Percentiles rank a stretch among this genome's conserved stretches.
Conservation (phyloP, 2,888 invertebrate genomes). For the Lasiommata megera region DNA sequence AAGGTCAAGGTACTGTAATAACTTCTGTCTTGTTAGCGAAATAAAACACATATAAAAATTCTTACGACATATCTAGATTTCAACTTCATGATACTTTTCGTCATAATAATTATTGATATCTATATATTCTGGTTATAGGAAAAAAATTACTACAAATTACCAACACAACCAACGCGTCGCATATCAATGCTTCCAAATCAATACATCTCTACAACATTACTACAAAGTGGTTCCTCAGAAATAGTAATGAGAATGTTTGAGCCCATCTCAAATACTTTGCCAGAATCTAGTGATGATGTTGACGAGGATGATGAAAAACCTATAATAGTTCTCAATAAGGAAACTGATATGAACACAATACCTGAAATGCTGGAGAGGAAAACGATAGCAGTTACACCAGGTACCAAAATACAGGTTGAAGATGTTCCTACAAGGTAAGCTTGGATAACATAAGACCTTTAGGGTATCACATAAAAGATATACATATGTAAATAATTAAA, state of each 20-base stretch:
- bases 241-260: constrained; percentile 50
- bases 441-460: too few relatives aligned
- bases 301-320: constrained; percentile 21
- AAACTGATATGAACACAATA: background rate
- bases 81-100: too few relatives aligned
- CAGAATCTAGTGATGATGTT: constrained; percentile 15
- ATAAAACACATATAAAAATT: too few relatives aligned
- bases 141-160: constrained; percentile 27
- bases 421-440: constrained; percentile 31
- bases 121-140: constrained; percentile 17
- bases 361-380: constrained; percentile 27
- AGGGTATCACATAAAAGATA: too few relatives aligned
- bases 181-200: constrained; percentile 40
- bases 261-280: constrained; percentile 25
- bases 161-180: constrained; percentile 25
- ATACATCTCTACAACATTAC: constrained; percentile 38
- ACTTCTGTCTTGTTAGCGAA: too few relatives aligned
- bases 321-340: background rate
- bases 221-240: constrained; percentile 42
- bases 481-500: too few relatives aligned
- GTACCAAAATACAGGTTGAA: constrained; percentile 33
- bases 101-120: background rate
- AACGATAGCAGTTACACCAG: constrained; percentile 28
- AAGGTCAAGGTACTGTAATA: too few relatives aligned
- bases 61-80: too few relatives aligned